These are phyloP conservation scores for Parnassius glacialis DNA, from an alignment of 2,888 invertebrate species.

Conservation along the genomic window DNA sequence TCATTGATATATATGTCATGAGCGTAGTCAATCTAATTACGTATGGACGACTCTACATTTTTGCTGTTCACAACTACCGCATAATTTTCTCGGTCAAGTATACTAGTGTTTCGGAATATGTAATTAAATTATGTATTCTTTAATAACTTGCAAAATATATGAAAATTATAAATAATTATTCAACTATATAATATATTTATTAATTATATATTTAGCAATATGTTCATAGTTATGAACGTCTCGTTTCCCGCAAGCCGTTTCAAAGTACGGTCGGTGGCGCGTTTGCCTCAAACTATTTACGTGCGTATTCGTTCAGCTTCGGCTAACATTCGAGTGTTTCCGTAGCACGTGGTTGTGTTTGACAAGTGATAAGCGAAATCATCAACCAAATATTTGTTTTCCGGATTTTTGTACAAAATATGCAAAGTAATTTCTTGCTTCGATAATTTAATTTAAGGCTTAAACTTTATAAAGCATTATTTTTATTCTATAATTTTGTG, in stretches of 20 bases:
- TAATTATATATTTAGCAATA: conserved; percentile 30
- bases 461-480: conserved; percentile 1
- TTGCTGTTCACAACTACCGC: background rate
- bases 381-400: conserved; percentile 20
- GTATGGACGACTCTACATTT: conserved; percentile 15
- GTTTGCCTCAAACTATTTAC: conserved; percentile 67
- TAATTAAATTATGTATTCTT: too few relatives aligned
- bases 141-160: too few relatives aligned
- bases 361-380: conserved; percentile 49
- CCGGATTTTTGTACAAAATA: conserved; percentile 26
- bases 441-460: background rate
- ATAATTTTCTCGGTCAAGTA: too few relatives aligned
- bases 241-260: conserved; percentile 33
- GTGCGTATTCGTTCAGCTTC: conserved; percentile 50
- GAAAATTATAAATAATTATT: too few relatives aligned
- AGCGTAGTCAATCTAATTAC: conserved; percentile 13
- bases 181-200: too few relatives aligned
- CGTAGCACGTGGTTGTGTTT: conserved; percentile 66
- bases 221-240: conserved; percentile 25
- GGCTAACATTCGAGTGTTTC: conserved; percentile 50
- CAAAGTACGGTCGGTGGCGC: conserved; percentile 43
- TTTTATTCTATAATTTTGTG: too few relatives aligned
- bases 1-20: conserved; percentile 30
- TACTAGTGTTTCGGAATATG: too few relatives aligned
- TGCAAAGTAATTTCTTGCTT: conserved; percentile 1